These are phyloP conservation scores for Acleris laterana DNA, from an alignment of 2,888 invertebrate species.

Conservation along the genomic window DNA sequence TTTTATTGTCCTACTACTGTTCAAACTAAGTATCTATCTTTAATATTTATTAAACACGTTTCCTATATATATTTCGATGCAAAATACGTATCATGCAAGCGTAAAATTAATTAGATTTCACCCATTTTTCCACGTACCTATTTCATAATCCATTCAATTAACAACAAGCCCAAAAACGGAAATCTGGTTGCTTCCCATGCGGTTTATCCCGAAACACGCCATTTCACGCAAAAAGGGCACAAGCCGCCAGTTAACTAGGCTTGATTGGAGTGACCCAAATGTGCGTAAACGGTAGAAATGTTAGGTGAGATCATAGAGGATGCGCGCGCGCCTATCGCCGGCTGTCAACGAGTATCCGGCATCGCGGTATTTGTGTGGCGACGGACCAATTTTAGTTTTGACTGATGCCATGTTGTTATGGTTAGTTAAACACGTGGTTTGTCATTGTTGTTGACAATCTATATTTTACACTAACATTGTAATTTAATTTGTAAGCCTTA, in stretches of 20 bases:
- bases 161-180: background rate
- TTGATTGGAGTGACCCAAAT: slow-evolving; percentile 60
- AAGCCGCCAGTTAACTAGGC: slow-evolving; percentile 22
- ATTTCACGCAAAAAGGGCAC: slow-evolving; percentile 8
- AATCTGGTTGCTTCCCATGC: background rate
- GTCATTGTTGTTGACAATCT: too few relatives aligned
- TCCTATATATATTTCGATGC: too few relatives aligned
- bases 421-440: background rate
- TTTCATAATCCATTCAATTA: too few relatives aligned
- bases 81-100: too few relatives aligned
- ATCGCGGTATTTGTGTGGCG: slow-evolving; percentile 12
- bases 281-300: slow-evolving; percentile 52
- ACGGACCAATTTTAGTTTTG: slow-evolving; percentile 12
- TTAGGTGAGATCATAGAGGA: slow-evolving; percentile 68
- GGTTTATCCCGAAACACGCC: slow-evolving; percentile 7
- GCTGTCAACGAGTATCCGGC: slow-evolving; percentile 48
- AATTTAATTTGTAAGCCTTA: too few relatives aligned
- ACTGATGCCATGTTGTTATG: slow-evolving; percentile 3
- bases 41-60: too few relatives aligned
- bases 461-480: too few relatives aligned
- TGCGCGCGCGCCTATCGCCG: slow-evolving; percentile 51
- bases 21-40: too few relatives aligned
- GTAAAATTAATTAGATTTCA: too few relatives aligned
- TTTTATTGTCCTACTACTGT: too few relatives aligned
- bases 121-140: too few relatives aligned